phyloP scores from a whole-genome alignment of 2,888 invertebrate genomes.

The Isoperla grammatica region DNA sequence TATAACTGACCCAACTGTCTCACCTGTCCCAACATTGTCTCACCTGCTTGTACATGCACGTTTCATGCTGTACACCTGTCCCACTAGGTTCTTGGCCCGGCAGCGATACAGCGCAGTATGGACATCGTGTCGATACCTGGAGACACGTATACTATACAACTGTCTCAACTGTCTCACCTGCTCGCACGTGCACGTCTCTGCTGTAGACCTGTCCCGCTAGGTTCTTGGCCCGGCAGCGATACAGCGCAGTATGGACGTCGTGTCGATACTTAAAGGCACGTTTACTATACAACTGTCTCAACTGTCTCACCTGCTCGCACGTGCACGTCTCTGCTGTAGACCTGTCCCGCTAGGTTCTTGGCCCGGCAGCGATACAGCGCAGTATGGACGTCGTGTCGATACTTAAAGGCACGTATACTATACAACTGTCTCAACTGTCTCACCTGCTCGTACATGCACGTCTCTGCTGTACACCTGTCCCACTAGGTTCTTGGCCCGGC shows the following conservation, averaged over 20 bases:
- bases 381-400: slow-evolving; percentile 78
- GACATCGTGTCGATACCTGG: slow-evolving; percentile 63
- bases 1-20: no score
- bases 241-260: slow-evolving; percentile 78
- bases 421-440: slow-evolving; percentile 44
- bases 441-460: slow-evolving; percentile 85
- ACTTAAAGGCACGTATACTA: no score
- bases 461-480: slow-evolving; percentile 77
- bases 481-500: slow-evolving; percentile 61
- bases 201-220: slow-evolving; percentile 72
- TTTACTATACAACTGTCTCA: no score
- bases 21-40: no score
- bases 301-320: not conserved
- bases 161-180: no score
- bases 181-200: slow-evolving; percentile 35
- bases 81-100: slow-evolving; percentile 62
- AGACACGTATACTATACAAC: no score
- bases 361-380: slow-evolving; percentile 71
- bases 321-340: slow-evolving; percentile 59
- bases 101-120: slow-evolving; percentile 79
- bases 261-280: slow-evolving; percentile 50
- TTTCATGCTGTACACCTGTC: slow-evolving; percentile 76
- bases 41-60: slow-evolving; percentile 85
- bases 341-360: slow-evolving; percentile 64
- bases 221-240: slow-evolving; percentile 66